Conservation (phyloP, 37 sponge, comb jelly and placozoan species). For the Eunapius fragilis region DNA sequence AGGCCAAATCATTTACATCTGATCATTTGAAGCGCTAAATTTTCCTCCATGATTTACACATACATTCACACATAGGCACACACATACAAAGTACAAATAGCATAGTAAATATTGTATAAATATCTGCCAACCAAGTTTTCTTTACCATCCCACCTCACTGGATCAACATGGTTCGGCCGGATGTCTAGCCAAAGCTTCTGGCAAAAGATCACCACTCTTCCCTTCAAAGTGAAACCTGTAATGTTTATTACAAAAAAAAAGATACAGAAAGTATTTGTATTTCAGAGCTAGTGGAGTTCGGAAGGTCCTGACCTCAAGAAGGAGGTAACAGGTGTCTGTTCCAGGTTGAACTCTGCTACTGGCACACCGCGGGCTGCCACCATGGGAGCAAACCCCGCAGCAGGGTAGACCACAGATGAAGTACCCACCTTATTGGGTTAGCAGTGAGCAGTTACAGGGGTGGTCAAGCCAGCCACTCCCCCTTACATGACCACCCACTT, state of each 20-base stretch:
- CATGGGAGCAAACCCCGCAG: slow-evolving; percentile 86
- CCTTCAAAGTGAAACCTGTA: slow-evolving; percentile 91
- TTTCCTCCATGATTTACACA: too few species aligned
- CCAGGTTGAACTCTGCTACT: slow-evolving; percentile 94
- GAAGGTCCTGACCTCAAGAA: slow-evolving; percentile 27
- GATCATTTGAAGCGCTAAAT: too few species aligned
- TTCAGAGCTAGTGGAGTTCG: not conserved
- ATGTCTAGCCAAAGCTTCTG: slow-evolving; percentile 74
- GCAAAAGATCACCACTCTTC: slow-evolving; percentile 87
- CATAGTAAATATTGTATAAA: too few species aligned
- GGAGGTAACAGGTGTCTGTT: slow-evolving; percentile 82
- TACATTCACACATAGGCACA: too few species aligned
- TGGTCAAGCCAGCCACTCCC: too few species aligned
- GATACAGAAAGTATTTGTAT: too few species aligned
- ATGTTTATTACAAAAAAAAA: too few species aligned
- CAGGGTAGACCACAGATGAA: slow-evolving; percentile 94
- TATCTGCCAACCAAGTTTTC: too few species aligned
- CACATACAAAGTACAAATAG: too few species aligned
- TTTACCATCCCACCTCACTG: not conserved
- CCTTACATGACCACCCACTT: too few species aligned
- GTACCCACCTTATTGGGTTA: slow-evolving; percentile 77
- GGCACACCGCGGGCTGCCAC: slow-evolving; percentile 86
- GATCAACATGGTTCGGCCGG: slow-evolving; percentile 30
- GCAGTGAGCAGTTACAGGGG: not conserved
- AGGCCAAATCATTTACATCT: too few species aligned